Percentiles rank a stretch among this genome's conserved stretches.
These are phyloP conservation scores for Limnephilus marmoratus DNA, from an alignment of 2,888 invertebrate species.

Conservation along the genomic window DNA sequence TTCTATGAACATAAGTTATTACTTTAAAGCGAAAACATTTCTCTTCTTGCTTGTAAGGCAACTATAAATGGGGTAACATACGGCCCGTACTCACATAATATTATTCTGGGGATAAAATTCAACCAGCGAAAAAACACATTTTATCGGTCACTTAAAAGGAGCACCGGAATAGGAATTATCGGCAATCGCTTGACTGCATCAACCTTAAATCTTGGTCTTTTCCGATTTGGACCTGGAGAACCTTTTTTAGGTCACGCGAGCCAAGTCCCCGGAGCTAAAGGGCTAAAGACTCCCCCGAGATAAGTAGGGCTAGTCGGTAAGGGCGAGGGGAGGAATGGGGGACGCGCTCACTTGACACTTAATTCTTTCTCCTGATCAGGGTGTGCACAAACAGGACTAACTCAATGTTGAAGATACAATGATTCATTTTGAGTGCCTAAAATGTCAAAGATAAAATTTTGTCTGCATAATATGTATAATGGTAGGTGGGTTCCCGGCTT, in stretches of 20 bases:
- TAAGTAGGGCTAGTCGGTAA: not conserved
- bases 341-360: not conserved
- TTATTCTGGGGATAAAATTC: not conserved
- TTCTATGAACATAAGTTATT: not conserved
- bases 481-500: too few species aligned
- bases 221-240: not conserved
- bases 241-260: conserved; percentile 38
- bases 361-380: not conserved
- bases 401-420: too few species aligned
- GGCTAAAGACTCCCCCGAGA: conserved; percentile 38
- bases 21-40: not conserved
- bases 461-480: too few species aligned
- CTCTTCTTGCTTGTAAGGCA: not conserved
- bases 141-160: not conserved
- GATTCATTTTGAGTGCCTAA: too few species aligned
- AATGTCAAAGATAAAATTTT: too few species aligned
- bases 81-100: not conserved
- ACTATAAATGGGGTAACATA: not conserved
- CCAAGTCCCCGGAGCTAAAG: conserved; percentile 19
- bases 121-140: not conserved
- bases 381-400: not conserved
- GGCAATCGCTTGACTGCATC: conserved; percentile 7
- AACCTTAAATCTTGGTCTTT: not conserved
- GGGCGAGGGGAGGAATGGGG: not conserved
- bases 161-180: not conserved